Evolutionary conservation across 2,797 vertebrate species (phyloP).

Genomic region (Acridotheres tristis): DNA sequence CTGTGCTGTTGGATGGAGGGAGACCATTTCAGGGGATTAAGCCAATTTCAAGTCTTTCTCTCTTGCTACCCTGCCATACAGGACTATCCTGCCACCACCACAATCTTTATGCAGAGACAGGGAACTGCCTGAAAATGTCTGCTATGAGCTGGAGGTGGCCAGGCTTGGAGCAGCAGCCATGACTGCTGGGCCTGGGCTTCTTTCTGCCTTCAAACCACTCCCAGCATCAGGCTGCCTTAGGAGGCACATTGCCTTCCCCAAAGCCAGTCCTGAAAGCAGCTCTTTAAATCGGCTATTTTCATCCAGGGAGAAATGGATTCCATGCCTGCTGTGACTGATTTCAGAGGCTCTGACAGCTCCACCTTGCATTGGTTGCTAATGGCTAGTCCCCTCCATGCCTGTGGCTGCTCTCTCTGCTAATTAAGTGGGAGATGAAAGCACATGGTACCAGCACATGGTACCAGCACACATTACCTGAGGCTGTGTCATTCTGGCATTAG

Average conservation of each 20-base stretch:
- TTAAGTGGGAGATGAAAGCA: not conserved
- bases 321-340: not conserved
- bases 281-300: not conserved
- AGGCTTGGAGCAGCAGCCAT: not conserved
- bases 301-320: not conserved
- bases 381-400: not conserved
- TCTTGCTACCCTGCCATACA: not conserved
- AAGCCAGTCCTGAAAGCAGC: not conserved
- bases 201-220: not conserved
- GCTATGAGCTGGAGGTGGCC: not conserved
- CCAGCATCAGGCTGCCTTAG: not conserved
- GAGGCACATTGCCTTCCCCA: not conserved
- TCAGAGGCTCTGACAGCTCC: not conserved
- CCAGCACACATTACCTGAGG: not conserved
- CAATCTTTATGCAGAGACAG: not conserved
- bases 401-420: not conserved
- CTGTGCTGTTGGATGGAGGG: not conserved
- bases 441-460: not conserved
- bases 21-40: not conserved
- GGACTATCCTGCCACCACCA: not conserved
- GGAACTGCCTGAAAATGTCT: not conserved
- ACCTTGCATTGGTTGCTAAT: not conserved
- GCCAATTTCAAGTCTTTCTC: not conserved
- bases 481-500: not conserved
- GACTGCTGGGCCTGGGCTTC: not conserved